Base-by-base conservation (phyloP, 2,113 vertebrate genomes). In the Chloropsis cyanopogon region DNA sequence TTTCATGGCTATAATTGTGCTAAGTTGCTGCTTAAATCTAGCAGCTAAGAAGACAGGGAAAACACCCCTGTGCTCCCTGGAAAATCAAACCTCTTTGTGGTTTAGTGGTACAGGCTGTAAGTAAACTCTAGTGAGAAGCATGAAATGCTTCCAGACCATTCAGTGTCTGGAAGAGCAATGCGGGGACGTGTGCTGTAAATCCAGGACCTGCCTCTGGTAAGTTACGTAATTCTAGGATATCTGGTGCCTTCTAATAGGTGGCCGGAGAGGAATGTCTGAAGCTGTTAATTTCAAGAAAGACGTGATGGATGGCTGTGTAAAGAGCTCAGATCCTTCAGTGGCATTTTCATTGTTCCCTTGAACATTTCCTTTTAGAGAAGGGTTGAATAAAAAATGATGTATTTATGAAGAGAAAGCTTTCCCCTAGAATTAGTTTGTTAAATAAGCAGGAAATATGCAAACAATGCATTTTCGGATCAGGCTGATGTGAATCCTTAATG, bases 241-340 rank as follows among this genome's bases (percentile, higher is more conserved):
- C 60, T 63, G 86, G 91, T 89, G 53, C 81, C 73, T 68, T 82
- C 69, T 69, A 37, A 25, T 77, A 83, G 80, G 59, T 94, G 75
- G 79, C 79, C 0, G 0, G 71, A 86, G 64, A 83, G 56, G 64
- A 88, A 70, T 73, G 66, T 65, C 31, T 61, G 60, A 80, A 88
- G 88, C 29, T 71, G 42, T 78, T 90, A 42, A 52, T 81, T 84
- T 94, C 46, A 39, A 73, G 54, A 31, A 69, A 53, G 31, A 13
- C 1, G 1, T 11, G 26, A 47, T 68, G 33, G 44, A 14, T 46
- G 57, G 49, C 53, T 71, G 7, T 41, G 22, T 24, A 31, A 82
- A 64, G 65, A 82, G 22, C 39, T 75, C 18, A 8, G 49, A 39
- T 66, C 60, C 18, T 71, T 87, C 61, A 60, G 23, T 41, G 49